Base-by-base conservation (phyloP, 2,888 invertebrate genomes). In the Tyria jacobaeae region DNA sequence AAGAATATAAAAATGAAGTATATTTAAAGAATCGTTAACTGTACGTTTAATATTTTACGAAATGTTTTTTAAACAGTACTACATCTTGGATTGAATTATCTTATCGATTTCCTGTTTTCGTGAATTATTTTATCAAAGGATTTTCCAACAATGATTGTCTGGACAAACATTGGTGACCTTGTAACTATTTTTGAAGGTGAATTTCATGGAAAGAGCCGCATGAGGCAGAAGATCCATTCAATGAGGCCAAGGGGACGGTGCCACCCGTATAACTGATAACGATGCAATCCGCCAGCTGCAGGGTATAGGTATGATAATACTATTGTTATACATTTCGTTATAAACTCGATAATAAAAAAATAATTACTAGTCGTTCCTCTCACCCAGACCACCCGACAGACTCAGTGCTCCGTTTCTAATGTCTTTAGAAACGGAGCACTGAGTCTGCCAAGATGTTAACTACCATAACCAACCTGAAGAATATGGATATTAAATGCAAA, bases 221-320 rank as follows among this genome's bases (percentile, higher is more conserved):
- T 72, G 65, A 54, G 82, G 82, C 77, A 78, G 81, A 81, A 81
- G 86, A 86, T 83, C 79, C 79, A 72, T 65, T 72, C 73, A 92
- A 86, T 77, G 81, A 84, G 86, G 92, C 85, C 92, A 92, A 91
- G 92, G 92, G 83, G 75, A 83, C 76, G 71, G 76, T 66, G 71
- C 71, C 73, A 84, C 93, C 93, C 93, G 91, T 90, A 93, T 93
- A 79, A 39, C 64, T 72, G 92, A 91, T 91, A 91, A 89, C 85
- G 76, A 71, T 71, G 81, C 85, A 90, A 82, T 89, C 89, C 89
- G 75, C 79, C 73, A 70, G 74, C 69, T 64, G 65, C 61, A 70
- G 41, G 17, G 21, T 76, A 72, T 56, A 24, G 41, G 21, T 21
- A 44, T 57, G 56, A 60, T 66, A 21, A 68, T 72, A 80, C 78